Evolutionary conservation across 2,888 invertebrate species (phyloP).

Genomic region (Chalcosyrphus nemorum): DNA sequence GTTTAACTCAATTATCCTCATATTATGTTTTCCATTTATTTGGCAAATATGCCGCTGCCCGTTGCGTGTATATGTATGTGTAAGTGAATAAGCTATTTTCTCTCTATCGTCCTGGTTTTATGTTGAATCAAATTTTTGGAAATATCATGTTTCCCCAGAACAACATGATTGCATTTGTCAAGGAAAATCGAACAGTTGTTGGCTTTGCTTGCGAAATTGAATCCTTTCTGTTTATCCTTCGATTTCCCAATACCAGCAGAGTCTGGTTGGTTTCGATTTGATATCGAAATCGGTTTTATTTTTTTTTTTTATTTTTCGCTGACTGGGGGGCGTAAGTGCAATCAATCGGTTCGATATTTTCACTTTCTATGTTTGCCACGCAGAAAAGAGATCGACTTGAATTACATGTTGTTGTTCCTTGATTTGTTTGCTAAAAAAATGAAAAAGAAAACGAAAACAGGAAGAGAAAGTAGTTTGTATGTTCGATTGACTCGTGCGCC

Average conservation of each 20-base stretch:
- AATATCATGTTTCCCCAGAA: conserved; percentile 60
- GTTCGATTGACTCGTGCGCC: conserved; percentile 36
- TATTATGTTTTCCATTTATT: conserved; percentile 66
- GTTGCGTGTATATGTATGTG: conserved; percentile 1
- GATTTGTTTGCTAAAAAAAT: conserved; percentile 42
- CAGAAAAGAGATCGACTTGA: conserved; percentile 34
- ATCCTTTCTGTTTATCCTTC: conserved; percentile 57
- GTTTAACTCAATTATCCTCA: conserved; percentile 69
- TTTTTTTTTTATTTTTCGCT: too few species aligned
- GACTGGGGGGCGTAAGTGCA: conserved; percentile 52
- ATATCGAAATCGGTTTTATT: conserved; percentile 23
- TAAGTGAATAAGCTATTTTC: background rate
- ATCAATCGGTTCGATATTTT: conserved; percentile 57
- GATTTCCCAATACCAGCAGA: conserved; percentile 53
- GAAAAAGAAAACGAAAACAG: conserved; percentile 21
- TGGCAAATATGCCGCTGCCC: conserved; percentile 43
- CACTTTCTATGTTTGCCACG: conserved; percentile 27
- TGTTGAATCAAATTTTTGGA: conserved; percentile 38
- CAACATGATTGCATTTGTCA: conserved; percentile 64
- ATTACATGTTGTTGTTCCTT: conserved; percentile 40
- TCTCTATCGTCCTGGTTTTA: conserved; percentile 8
- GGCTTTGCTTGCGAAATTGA: conserved; percentile 61
- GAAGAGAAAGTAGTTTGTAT: conserved; percentile 4
- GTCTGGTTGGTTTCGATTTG: conserved; percentile 15
- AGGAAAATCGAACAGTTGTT: conserved; percentile 56